A percentile compares a stretch with the other conserved stretches of the same genome.
These are phyloP conservation scores for Aspidoscelis tigris DNA, from an alignment of 2,113 vertebrate genomes.

Conservation along the genomic window DNA sequence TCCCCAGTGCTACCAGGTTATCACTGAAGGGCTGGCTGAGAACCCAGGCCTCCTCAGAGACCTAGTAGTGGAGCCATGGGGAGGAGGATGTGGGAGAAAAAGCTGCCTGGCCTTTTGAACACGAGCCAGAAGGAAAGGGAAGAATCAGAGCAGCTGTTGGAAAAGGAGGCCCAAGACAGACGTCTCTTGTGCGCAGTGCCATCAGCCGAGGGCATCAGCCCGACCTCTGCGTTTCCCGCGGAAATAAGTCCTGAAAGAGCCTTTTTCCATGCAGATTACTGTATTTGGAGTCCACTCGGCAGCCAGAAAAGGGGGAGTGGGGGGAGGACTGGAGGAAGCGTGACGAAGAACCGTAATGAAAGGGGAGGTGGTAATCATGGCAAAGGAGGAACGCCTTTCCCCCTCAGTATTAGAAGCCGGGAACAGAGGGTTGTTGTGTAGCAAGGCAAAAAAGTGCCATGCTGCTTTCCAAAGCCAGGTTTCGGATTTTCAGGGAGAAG, in stretches of 20 bases:
- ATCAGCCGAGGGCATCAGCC: background rate
- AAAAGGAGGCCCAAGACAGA: slow-evolving; percentile 1
- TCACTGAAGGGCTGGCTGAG: background rate
- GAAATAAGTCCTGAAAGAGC: slow-evolving; percentile 9
- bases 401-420: background rate
- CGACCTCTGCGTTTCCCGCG: background rate
- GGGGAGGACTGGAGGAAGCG: background rate
- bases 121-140: background rate
- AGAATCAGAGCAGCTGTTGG: background rate
- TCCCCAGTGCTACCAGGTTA: too few species aligned
- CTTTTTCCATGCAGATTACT: slow-evolving; percentile 8
- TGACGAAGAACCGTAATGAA: background rate
- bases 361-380: background rate
- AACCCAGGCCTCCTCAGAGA: background rate
- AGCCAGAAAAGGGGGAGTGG: background rate
- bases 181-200: background rate
- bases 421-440: background rate
- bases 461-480: background rate
- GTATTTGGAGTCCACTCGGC: background rate
- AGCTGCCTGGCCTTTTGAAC: background rate
- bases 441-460: background rate
- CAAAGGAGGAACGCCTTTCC: background rate
- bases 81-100: too few species aligned
- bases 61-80: too few species aligned
- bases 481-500: background rate